phyloP scores from a whole-genome alignment of 2,797 vertebrate species.

The Phoebastria nigripes region DNA sequence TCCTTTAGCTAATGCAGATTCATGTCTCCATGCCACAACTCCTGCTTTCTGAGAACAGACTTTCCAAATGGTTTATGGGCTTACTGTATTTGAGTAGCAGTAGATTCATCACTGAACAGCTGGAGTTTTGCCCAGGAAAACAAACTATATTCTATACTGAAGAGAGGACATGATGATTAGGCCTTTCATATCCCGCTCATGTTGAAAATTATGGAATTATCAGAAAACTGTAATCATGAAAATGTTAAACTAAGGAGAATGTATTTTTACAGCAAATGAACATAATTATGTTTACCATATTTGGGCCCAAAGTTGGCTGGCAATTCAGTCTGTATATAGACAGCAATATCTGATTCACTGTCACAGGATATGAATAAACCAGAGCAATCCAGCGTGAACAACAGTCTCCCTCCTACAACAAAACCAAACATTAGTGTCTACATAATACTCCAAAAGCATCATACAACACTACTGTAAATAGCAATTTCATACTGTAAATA shows the following conservation, averaged over 20 bases:
- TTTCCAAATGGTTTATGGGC: not conserved
- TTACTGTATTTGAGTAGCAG: constrained; percentile 34
- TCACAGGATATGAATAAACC: constrained; percentile 64
- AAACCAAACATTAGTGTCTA: constrained; percentile 1
- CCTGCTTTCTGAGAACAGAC: not conserved
- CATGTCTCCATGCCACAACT: not conserved
- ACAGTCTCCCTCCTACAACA: not conserved
- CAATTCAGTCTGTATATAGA: constrained; percentile 54
- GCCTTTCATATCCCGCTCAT: constrained; percentile 57
- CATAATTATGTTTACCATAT: constrained; percentile 67
- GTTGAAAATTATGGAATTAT: constrained; percentile 61
- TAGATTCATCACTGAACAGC: constrained; percentile 51
- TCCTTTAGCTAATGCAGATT: not conserved
- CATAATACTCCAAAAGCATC: not conserved
- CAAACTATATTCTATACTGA: constrained; percentile 29
- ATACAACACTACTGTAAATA: not conserved
- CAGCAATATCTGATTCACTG: constrained; percentile 63
- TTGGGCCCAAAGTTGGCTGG: constrained; percentile 44
- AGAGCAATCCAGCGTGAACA: constrained; percentile 39
- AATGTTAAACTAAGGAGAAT: constrained; percentile 58
- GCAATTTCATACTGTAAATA: not conserved
- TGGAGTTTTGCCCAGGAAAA: constrained; percentile 66
- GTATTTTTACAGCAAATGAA: constrained; percentile 61
- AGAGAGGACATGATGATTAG: constrained; percentile 54
- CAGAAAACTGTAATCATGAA: constrained; percentile 68